A percentile compares a stretch with the other conserved stretches of the same genome.
Evolutionary conservation across 2,797 vertebrate species (phyloP).

Genomic region (Euthynnus affinis): DNA sequence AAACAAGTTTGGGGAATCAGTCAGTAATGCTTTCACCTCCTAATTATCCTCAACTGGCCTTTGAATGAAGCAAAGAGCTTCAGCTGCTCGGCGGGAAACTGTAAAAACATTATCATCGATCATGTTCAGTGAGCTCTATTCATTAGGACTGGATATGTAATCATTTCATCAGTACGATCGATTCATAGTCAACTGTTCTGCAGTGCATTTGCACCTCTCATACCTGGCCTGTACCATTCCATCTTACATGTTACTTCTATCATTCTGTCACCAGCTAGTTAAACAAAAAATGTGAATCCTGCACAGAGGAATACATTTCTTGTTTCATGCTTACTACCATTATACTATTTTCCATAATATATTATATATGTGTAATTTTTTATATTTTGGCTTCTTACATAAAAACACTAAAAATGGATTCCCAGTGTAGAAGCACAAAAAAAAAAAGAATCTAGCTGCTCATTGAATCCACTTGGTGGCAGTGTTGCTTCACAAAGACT

Average conservation of each 20-base stretch:
- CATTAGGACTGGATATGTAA: background rate
- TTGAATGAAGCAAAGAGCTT: no score
- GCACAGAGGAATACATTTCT: background rate
- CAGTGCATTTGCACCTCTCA: background rate
- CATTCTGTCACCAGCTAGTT: background rate
- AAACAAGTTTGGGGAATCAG: background rate
- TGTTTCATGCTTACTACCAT: no score
- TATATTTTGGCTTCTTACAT: no score
- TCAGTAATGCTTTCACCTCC: no score
- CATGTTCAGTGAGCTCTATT: background rate
- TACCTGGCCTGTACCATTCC: background rate
- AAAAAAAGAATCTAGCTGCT: background rate
- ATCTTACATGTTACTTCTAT: background rate
- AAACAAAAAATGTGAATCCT: background rate
- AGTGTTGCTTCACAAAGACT: slow-evolving; percentile 68
- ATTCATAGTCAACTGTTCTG: background rate
- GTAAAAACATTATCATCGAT: no score
- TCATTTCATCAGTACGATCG: no score
- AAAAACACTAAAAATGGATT: no score
- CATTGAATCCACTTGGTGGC: slow-evolving; percentile 69
- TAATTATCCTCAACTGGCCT: no score
- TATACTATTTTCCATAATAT: background rate
- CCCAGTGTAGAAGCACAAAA: no score
- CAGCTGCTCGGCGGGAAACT: no score
- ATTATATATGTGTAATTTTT: no score